A percentile compares a stretch with the other conserved stretches of the same genome.
Evolutionary conservation across 2,888 invertebrate species (phyloP).

Genomic region (Petrolisthes cinctipes): DNA sequence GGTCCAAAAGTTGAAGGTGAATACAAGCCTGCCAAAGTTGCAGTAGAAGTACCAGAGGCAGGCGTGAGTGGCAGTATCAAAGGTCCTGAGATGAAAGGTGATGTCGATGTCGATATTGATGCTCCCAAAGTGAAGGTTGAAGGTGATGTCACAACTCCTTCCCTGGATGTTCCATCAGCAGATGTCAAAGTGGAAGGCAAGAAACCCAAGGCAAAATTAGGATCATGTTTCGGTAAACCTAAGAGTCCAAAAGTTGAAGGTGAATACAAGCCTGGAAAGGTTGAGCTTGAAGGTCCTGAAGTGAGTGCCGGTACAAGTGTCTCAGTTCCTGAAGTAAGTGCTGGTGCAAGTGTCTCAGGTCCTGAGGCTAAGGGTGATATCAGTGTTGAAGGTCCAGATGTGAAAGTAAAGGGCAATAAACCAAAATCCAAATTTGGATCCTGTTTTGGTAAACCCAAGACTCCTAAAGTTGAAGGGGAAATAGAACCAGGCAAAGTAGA

Average conservation of each 20-base stretch:
- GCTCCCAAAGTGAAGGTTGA: slow-evolving; percentile 31
- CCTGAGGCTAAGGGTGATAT: slow-evolving; percentile 33
- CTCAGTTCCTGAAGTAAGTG: slow-evolving; percentile 14
- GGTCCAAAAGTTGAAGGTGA: slow-evolving; percentile 26
- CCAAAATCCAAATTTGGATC: slow-evolving; percentile 42
- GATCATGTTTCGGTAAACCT: slow-evolving; percentile 47
- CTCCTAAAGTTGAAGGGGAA: slow-evolving; percentile 33
- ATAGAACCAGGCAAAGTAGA: slow-evolving; percentile 32
- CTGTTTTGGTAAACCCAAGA: slow-evolving; percentile 38
- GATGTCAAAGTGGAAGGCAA: slow-evolving; percentile 37
- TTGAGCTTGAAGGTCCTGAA: slow-evolving; percentile 25
- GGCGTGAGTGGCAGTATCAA: slow-evolving; percentile 4
- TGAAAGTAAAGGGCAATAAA: slow-evolving; percentile 17
- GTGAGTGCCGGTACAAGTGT: slow-evolving; percentile 18
- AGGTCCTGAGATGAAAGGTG: slow-evolving; percentile 31
- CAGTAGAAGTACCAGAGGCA: slow-evolving; percentile 29
- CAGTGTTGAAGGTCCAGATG: slow-evolving; percentile 19
- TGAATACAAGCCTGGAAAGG: slow-evolving; percentile 36
- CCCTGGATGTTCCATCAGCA: slow-evolving; percentile 7
- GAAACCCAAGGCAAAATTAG: slow-evolving; percentile 34
- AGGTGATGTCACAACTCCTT: not conserved
- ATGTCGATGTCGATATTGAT: slow-evolving; percentile 23
- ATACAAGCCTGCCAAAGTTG: slow-evolving; percentile 21
- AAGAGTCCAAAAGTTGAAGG: slow-evolving; percentile 39
- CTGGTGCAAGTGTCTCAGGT: not conserved